Evolutionary conservation across 1,140 invertebrate species (phyloP).

Genomic region (Pomacea maculata): DNA sequence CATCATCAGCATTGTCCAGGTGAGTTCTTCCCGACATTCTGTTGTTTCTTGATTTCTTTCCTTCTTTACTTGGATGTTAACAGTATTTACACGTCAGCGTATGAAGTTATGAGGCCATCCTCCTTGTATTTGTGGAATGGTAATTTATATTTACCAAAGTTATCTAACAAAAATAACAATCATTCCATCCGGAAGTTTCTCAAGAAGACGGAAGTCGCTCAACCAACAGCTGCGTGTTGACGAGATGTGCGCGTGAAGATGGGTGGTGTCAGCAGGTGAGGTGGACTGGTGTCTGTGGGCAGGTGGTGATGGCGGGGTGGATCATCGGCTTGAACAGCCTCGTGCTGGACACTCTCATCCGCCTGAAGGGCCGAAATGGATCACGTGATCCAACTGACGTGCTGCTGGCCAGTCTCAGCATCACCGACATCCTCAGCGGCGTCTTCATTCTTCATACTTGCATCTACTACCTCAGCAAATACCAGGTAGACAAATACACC

Average conservation of each 20-base stretch:
- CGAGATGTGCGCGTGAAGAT: no score
- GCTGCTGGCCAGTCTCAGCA: conserved; percentile 22
- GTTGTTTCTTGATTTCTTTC: neutral
- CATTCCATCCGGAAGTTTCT: neutral
- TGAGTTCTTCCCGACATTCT: neutral
- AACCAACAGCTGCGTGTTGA: neutral
- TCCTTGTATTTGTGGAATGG: neutral
- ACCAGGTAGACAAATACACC: neutral
- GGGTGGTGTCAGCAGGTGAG: no score
- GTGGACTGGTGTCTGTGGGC: neutral
- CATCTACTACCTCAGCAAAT: conserved; percentile 30
- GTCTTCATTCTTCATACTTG: conserved; percentile 22
- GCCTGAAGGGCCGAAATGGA: neutral
- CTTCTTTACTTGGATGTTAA: neutral
- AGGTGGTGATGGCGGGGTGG: conserved; percentile 11
- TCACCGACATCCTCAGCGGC: conserved; percentile 27
- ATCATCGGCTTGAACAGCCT: conserved; percentile 24
- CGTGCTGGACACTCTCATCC: conserved; percentile 24
- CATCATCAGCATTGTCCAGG: conserved; percentile 6
- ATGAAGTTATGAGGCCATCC: neutral
- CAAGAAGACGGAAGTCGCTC: neutral
- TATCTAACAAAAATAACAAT: no score
- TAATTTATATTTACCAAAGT: neutral
- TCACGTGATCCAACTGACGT: conserved; percentile 5
- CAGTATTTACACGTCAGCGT: neutral